Evolutionary conservation across 2,888 invertebrate genomes (phyloP), one percentile per base, ranked within the genome.

Genomic region (Linhomoeus sp.): DNA sequence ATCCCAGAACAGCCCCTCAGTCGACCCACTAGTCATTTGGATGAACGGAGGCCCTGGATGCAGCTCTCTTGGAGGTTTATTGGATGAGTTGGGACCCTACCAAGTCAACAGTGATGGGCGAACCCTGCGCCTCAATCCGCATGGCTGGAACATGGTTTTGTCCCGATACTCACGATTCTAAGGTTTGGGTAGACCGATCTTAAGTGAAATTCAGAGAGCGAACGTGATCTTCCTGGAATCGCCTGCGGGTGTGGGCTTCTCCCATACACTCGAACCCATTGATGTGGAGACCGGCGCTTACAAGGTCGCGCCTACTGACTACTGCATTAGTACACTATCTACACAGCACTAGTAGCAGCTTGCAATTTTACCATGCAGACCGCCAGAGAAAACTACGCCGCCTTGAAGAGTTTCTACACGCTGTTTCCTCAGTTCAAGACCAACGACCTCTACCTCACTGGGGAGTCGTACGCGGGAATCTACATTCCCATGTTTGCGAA

Each of bases 201-300:
- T n/a, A n/a, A n/a, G n/a, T n/a, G n/a, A n/a, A n/a, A n/a, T n/a
- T 19, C 29, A 70, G 68, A 55, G 65, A 22, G 68, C 70, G 12
- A 72, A 71, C 53, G 66, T 72, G 49, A 48, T 72, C 38, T 72
- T 67, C 53, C 49, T 72, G 45, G 72, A 72, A 56, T 65, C 71
- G 2, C 72, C 72, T 17, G 71, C 70, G 15, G 71, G 72, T 29
- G 72, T 72, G 26, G 72, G 72, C 1, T 72, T 61, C 53, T 70
- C 70, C 1, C 72, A 70, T 52, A 57, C 67, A 2, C 56, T 55
- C 17, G 64, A 66, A 53, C 59, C 61, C 39, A 63, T n/a, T n/a
- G n/a, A 68, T 44, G 62, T 66, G 51, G 62, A 57, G 14, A 49
- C 52, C 15, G 43, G 50, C 26, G 60, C 60, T 41, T 53, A 64